phyloP scores from a whole-genome alignment of 2,113 vertebrate genomes.

The Eclectus roratus region DNA sequence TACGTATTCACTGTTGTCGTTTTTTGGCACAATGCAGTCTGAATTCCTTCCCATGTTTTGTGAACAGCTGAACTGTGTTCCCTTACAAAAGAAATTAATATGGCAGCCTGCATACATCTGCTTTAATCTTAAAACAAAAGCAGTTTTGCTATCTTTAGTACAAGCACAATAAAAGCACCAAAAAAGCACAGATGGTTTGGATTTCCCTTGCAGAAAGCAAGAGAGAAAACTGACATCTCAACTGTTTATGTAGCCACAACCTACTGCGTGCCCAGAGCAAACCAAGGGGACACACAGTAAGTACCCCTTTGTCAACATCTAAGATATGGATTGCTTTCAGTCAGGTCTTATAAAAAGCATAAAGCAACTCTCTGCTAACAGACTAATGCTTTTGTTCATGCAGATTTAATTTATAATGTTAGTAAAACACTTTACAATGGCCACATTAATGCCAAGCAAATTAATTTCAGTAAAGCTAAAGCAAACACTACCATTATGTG shows the following conservation, averaged over 20 bases:
- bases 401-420: background rate
- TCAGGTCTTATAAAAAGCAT: background rate
- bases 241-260: conserved; percentile 38
- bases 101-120: conserved; percentile 61
- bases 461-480: conserved; percentile 40
- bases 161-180: conserved; percentile 31
- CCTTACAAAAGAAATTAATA: conserved; percentile 66
- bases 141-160: conserved; percentile 37
- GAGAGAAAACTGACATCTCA: conserved; percentile 37
- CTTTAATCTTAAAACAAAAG: conserved; percentile 74
- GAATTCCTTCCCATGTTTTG: conserved; percentile 50
- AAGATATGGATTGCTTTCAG: background rate
- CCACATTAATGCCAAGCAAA: conserved; percentile 25
- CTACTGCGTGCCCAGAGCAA: background rate
- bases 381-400: conserved; percentile 16
- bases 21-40: background rate
- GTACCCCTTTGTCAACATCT: conserved; percentile 13
- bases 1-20: background rate
- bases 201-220: conserved; percentile 48
- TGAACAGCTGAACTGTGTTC: conserved; percentile 47
- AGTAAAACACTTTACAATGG: background rate
- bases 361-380: background rate
- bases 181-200: conserved; percentile 69
- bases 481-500: background rate
- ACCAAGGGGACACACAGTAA: background rate